phyloP scores from a whole-genome alignment of 53 echinoderm and acorn worm genomes.

The Apostichopus leukothele region DNA sequence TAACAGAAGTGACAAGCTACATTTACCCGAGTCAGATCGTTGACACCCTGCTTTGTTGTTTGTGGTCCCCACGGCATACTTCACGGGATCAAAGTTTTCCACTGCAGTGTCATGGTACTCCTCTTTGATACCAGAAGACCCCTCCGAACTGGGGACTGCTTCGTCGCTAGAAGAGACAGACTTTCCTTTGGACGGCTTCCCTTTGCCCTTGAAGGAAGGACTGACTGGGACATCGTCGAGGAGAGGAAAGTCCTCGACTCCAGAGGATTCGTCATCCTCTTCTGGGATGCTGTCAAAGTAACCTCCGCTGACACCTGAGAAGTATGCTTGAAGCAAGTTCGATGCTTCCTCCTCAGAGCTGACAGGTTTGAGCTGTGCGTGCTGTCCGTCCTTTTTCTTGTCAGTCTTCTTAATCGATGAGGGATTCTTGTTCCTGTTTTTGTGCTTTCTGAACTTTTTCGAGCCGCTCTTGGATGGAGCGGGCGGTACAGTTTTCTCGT shows the following conservation, averaged over 20 bases:
- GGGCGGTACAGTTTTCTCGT: neutral
- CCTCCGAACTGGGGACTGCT: neutral
- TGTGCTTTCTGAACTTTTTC: constrained; percentile 1
- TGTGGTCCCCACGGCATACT: constrained; percentile 23
- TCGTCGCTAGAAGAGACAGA: constrained; percentile 50
- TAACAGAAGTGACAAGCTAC: too few relatives aligned
- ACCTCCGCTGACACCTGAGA: constrained; percentile 22
- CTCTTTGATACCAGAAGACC: neutral
- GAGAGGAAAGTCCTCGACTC: constrained; percentile 37
- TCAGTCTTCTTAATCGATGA: neutral
- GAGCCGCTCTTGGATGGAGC: neutral
- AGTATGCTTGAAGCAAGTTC: neutral
- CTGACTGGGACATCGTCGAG: constrained; percentile 16
- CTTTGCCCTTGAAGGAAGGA: constrained; percentile 16
- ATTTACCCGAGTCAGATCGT: too few relatives aligned
- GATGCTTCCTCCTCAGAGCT: constrained; percentile 21
- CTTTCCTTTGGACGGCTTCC: constrained; percentile 41
- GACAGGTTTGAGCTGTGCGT: neutral
- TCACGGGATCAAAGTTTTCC: constrained; percentile 30
- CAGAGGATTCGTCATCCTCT: constrained; percentile 21
- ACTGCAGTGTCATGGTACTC: constrained; percentile 16
- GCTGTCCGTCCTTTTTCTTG: neutral
- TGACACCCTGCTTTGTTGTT: neutral
- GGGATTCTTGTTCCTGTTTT: neutral
- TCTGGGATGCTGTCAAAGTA: constrained; percentile 46